phyloP scores from a whole-genome alignment of 2,113 vertebrate genomes.

The Triplophysa tibetana region DNA sequence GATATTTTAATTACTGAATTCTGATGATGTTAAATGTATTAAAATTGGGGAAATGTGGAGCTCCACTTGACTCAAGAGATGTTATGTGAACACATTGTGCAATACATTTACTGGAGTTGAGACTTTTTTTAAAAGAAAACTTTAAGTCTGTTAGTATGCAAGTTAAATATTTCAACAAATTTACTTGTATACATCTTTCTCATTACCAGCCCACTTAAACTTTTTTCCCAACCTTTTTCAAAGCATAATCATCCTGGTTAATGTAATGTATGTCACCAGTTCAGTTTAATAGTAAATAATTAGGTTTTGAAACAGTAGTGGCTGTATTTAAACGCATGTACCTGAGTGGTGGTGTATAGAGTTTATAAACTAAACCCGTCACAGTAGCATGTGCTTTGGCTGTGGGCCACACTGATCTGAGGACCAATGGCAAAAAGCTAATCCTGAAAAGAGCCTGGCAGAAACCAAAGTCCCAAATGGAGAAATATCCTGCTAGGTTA shows the following conservation, averaged over 20 bases:
- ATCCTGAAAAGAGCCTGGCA: conserved; percentile 57
- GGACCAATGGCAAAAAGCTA: conserved; percentile 45
- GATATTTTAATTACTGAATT: conserved; percentile 70
- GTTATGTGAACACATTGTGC: neutral
- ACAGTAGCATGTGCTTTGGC: conserved; percentile 50
- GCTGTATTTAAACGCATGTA: neutral
- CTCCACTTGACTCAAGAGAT: conserved; percentile 13
- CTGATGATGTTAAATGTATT: conserved; percentile 34
- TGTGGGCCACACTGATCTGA: conserved; percentile 45
- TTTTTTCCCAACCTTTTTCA: no score
- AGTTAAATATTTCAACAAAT: neutral
- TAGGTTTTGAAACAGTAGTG: neutral
- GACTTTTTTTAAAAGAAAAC: neutral
- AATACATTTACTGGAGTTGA: neutral
- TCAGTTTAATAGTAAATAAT: neutral
- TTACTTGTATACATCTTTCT: no score
- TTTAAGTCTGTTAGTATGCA: neutral
- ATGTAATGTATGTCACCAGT: neutral
- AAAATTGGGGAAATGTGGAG: neutral
- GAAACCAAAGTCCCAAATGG: conserved; percentile 40
- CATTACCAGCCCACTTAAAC: no score
- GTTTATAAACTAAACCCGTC: conserved; percentile 20
- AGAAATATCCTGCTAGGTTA: conserved; percentile 37
- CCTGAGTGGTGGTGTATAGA: conserved; percentile 1
- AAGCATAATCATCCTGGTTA: no score